Evolutionary conservation across 2,113 vertebrate species (phyloP), one percentile per base, ranked within the genome.

Genomic region (Murina feae): DNA sequence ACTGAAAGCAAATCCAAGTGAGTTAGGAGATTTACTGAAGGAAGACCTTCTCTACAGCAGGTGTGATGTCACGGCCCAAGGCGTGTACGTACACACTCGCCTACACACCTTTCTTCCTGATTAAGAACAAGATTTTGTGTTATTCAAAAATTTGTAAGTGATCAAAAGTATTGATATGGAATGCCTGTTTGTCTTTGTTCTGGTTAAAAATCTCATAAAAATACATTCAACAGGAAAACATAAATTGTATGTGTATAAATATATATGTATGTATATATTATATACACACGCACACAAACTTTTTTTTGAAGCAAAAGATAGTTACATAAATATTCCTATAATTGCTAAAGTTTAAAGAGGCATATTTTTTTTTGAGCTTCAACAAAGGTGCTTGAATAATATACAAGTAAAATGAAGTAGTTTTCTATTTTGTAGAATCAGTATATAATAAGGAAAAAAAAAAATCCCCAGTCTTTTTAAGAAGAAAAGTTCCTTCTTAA

Each of bases 311-410:
- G 98, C 98, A 98, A 98, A 99, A 98, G 98, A 98, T 99, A 99
- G 99, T 98, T 99, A 99, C 99, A 99, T 98, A 99, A 99, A 99
- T 98, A 99, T 98, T 99, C 98, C 98, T 99, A 99, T 99, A 99
- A 98, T 91, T 98, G 98, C 98, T 99, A 98, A 98, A 98, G 97
- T 98, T 98, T 98, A 98, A 98, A 98, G 98, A 99, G 98, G 98
- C 98, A 98, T 98, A 97, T 98, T 98, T 97, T 98, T 98, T 98
- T 98, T 98, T 98, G 97, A 98, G 98, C 98, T 98, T 98, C 98
- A 98, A 98, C 98, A 98, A 99, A 99, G 98, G 99, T 99, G 99
- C 99, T 99, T 99, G 98, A 98, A 98, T 98, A 99, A 98, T 98
- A 99, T 98, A 98, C 98, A 98, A 98, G 98, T 98, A 98, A 98